phyloP scores from a whole-genome alignment of 2,888 invertebrate genomes.

The Crossocerus cetratus region DNA sequence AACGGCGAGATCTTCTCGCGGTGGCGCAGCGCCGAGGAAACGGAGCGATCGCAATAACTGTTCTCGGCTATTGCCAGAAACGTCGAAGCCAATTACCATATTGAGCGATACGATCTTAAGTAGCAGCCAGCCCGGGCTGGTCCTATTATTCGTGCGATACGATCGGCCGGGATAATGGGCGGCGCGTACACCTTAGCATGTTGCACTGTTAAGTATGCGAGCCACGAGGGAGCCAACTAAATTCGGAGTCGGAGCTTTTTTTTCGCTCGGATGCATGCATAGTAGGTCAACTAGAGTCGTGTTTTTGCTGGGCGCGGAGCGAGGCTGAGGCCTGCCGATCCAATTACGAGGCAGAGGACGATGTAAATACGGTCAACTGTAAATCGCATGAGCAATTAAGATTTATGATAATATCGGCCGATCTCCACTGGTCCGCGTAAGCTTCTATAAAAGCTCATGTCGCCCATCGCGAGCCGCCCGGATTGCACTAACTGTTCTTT shows the following conservation, averaged over 20 bases:
- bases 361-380: conserved; percentile 25
- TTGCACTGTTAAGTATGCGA: no score
- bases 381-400: conserved; percentile 22
- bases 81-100: conserved; percentile 40
- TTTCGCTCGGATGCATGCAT: no score
- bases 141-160: conserved; percentile 44
- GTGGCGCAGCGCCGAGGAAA: conserved; percentile 8
- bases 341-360: conserved; percentile 11
- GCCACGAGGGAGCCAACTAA: no score
- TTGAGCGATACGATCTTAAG: conserved; percentile 42
- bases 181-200: no score
- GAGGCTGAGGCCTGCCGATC: not conserved
- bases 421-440: not conserved
- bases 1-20: not conserved
- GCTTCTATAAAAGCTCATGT: conserved; percentile 30
- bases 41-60: conserved; percentile 25
- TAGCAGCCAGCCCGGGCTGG: not conserved
- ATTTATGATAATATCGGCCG: conserved; percentile 23
- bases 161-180: conserved; percentile 30
- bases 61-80: conserved; percentile 26
- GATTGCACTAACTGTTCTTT: conserved; percentile 25
- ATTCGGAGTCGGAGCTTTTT: no score
- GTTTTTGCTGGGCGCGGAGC: no score
- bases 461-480: not conserved
- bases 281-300: no score